A percentile compares a stretch with the other conserved stretches of the same genome.
Conservation (phyloP, 1,140 invertebrate species). For the Batillaria attramentaria region DNA sequence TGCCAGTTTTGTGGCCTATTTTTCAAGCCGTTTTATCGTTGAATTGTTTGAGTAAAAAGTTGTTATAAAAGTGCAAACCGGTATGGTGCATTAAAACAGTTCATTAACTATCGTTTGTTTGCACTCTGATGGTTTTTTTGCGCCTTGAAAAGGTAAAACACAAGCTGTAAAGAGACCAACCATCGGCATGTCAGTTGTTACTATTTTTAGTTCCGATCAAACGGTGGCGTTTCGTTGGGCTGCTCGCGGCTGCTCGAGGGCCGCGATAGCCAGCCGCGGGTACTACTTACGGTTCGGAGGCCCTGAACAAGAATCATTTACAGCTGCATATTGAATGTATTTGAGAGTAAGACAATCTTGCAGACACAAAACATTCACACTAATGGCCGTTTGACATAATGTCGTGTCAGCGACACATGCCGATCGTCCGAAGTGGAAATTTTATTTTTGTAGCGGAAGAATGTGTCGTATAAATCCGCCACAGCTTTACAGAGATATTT, state of each 20-base stretch:
- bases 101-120: constrained; percentile 18
- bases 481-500: constrained; percentile 25
- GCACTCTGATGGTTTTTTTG: not conserved
- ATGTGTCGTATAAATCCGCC: constrained; percentile 47
- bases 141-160: constrained; percentile 7
- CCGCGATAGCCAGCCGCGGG: constrained; percentile 32
- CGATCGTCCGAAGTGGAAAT: constrained; percentile 13
- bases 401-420: not conserved
- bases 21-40: constrained; percentile 16
- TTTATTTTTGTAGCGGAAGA: constrained; percentile 50
- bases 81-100: constrained; percentile 28
- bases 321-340: not conserved
- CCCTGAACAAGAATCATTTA: not conserved
- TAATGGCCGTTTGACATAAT: constrained; percentile 24
- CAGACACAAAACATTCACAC: not conserved
- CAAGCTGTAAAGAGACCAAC: constrained; percentile 26
- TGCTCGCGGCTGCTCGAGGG: constrained; percentile 36
- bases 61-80: constrained; percentile 8
- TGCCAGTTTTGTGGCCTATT: constrained; percentile 19
- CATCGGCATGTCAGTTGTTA: constrained; percentile 33
- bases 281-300: constrained; percentile 43
- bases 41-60: constrained; percentile 15
- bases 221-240: constrained; percentile 42
- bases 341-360: not conserved
- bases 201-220: constrained; percentile 45